Evolutionary conservation across 2,113 vertebrate species (phyloP).

Genomic region (Entomyzon cyanotis): DNA sequence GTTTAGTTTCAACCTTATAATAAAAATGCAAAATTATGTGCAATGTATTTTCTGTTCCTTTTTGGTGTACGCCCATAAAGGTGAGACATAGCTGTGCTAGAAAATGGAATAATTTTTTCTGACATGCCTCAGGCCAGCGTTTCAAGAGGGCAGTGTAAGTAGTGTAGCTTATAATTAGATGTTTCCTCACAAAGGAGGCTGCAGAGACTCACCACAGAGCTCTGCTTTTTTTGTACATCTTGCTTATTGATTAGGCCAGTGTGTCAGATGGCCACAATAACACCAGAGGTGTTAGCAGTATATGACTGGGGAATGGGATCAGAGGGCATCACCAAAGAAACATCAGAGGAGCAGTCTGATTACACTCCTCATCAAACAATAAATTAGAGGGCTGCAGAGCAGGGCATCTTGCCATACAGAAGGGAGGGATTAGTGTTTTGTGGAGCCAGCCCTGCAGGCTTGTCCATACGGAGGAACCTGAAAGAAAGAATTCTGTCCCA

Average conservation of each 20-base stretch:
- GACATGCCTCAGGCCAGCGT: neutral
- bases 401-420: neutral
- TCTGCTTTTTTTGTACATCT: neutral
- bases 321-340: neutral
- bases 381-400: neutral
- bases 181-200: neutral
- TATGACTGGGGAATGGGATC: neutral
- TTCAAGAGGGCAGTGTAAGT: neutral
- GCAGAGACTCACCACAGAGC: neutral
- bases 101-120: conserved; percentile 58
- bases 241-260: conserved; percentile 13
- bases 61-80: conserved; percentile 65
- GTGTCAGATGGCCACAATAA: neutral
- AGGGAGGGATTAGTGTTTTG: neutral
- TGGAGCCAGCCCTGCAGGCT: neutral
- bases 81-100: conserved; percentile 62
- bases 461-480: accelerated
- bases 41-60: conserved; percentile 70
- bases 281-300: neutral
- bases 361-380: neutral
- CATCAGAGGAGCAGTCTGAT: neutral
- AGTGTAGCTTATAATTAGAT: conserved; percentile 22
- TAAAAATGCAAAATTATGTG: conserved; percentile 78
- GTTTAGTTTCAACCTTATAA: conserved; percentile 80
- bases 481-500: neutral